These are phyloP conservation scores for Euclidia mi DNA, from an alignment of 2,888 invertebrate species.

Conservation along the genomic window DNA sequence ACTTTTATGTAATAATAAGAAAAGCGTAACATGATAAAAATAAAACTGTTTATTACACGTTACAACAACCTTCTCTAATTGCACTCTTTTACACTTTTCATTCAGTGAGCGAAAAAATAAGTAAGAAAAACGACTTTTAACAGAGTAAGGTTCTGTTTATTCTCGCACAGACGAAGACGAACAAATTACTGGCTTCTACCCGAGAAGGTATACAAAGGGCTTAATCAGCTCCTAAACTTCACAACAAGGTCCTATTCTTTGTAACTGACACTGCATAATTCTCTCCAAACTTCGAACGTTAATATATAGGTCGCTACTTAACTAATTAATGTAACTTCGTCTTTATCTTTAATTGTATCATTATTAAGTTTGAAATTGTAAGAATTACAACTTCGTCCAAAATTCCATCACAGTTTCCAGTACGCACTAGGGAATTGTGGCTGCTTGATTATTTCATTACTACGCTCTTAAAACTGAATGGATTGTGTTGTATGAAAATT, in stretches of 20 bases:
- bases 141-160: slow-evolving; percentile 31
- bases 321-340: slow-evolving; percentile 51
- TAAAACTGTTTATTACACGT: slow-evolving; percentile 11
- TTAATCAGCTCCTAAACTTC: slow-evolving; percentile 37
- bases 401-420: slow-evolving; percentile 40
- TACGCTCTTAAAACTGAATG: slow-evolving; percentile 22
- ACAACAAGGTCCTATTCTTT: slow-evolving; percentile 40
- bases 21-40: slow-evolving; percentile 1
- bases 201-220: slow-evolving; percentile 23
- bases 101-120: slow-evolving; percentile 17
- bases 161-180: slow-evolving; percentile 13
- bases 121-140: slow-evolving; percentile 18
- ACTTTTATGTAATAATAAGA: not conserved
- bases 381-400: slow-evolving; percentile 48
- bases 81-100: slow-evolving; percentile 17
- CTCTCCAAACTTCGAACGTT: slow-evolving; percentile 37
- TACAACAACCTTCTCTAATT: slow-evolving; percentile 19
- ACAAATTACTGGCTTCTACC: slow-evolving; percentile 32
- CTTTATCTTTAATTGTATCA: slow-evolving; percentile 58
- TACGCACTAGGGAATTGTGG: slow-evolving; percentile 38
- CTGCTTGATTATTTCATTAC: slow-evolving; percentile 41
- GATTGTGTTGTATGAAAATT: too few relatives aligned
- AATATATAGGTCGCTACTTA: slow-evolving; percentile 44
- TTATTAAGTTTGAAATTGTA: slow-evolving; percentile 55
- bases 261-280: slow-evolving; percentile 41